Base-by-base conservation (phyloP, 2,888 invertebrate species). In the Scaptomyza caliginosa region DNA sequence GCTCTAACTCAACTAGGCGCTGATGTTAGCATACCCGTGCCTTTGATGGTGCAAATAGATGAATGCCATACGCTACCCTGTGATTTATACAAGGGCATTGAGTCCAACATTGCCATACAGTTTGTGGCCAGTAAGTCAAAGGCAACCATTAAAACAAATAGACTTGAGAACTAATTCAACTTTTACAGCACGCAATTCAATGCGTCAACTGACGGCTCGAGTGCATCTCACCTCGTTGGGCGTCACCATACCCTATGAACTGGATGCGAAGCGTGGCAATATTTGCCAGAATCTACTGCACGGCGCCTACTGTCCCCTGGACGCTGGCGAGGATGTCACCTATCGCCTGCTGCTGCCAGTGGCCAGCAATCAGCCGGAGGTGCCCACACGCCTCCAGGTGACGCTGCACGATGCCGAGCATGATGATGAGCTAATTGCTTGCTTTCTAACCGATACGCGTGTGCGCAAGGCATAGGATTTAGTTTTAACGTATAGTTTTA, bases 231-330 rank as follows among this genome's bases (percentile, higher is more conserved):
- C 86, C 38, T 77, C 89, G 0, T 49, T 89, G 54, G 89, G 89
- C 8, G 52, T 74, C 11, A 63, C 72, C 3, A 67, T 89, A 40
- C 86, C 88, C 26, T 74, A 57, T 46, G 82, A 74, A 13, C 43
- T 89, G 69, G 74, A 65, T 0, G 60, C 78, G 0, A 65, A 80
- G 19, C 73, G 84, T 1, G 81, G 70, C 24, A 66, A 90, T 74
- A 90, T 89, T 3, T 92, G 92, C 66, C 36, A 67, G 2, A 86
- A 90, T 70, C 74, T 91, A 0, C 16, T 90, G 45, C 81, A 86
- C 42, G 90, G 81, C 5, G 90, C 89, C 51, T 86, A 88, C 26
- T 92, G 92, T 60, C 92, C 92, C 0, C 57, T 92, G 23, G 84
- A 90, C 48, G 75, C 70, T 5, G 86, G 77, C 2, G 91, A 92